Percentiles rank a stretch among this genome's conserved stretches.
phyloP scores from a whole-genome alignment of 2,797 vertebrate species.

The Epinephelus coioides region DNA sequence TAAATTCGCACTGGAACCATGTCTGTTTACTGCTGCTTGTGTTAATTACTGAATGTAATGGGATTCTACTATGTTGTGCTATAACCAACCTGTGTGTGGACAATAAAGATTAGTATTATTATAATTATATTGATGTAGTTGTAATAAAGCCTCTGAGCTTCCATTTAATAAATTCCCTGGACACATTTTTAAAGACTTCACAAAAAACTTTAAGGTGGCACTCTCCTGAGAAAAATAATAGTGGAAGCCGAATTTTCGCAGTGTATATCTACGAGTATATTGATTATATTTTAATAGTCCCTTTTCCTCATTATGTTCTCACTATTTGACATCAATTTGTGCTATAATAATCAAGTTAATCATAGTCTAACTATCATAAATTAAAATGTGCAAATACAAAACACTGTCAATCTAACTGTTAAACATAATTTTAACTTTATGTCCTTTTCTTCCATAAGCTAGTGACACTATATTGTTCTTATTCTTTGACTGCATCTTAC shows the following conservation, averaged over 20 bases:
- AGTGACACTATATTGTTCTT: too few relatives aligned
- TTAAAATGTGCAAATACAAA: background rate
- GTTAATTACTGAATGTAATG: too few relatives aligned
- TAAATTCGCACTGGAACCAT: too few relatives aligned
- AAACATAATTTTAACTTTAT: background rate
- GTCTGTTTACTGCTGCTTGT: too few relatives aligned
- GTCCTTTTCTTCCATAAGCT: background rate
- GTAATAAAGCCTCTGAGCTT: constrained; percentile 13
- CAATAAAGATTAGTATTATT: too few relatives aligned
- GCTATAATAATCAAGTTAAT: background rate
- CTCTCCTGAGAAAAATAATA: constrained; percentile 23
- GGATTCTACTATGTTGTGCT: too few relatives aligned
- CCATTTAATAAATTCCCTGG: constrained; percentile 5
- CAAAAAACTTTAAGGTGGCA: background rate
- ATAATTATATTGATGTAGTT: background rate
- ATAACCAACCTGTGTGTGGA: too few relatives aligned
- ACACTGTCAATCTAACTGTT: background rate
- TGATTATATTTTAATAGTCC: background rate
- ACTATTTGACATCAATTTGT: constrained; percentile 14
- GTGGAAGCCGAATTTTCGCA: background rate
- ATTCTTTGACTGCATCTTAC: background rate
- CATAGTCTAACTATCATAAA: background rate
- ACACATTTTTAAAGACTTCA: constrained; percentile 17
- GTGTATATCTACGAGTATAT: background rate
- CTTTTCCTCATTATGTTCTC: background rate